Percentiles rank a stretch among this genome's conserved stretches.
phyloP scores from a whole-genome alignment of 2,797 vertebrate species.

The Cygnus olor region DNA sequence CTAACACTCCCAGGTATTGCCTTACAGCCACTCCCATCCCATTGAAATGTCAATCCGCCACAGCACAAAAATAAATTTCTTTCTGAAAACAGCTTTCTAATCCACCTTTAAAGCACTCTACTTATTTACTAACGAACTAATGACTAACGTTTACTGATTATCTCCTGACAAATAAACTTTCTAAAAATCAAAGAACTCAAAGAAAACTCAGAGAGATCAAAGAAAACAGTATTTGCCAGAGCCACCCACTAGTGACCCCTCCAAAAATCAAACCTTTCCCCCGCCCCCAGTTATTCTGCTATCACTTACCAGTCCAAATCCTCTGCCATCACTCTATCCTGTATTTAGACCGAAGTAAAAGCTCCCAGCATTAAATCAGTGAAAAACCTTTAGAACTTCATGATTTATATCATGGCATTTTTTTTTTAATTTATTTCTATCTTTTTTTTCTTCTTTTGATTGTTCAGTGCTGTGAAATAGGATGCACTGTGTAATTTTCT shows the following conservation, averaged over 20 bases:
- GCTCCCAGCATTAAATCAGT: neutral
- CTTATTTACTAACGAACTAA: neutral
- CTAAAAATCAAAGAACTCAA: neutral
- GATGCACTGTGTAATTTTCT: neutral
- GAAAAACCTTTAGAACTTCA: neutral
- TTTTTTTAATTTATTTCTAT: neutral
- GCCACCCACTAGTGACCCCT: neutral
- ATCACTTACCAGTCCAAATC: neutral
- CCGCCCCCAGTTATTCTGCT: neutral
- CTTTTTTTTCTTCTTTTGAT: neutral
- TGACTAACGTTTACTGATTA: neutral
- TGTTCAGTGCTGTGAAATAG: neutral
- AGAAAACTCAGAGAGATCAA: neutral
- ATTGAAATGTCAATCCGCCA: conserved; percentile 56
- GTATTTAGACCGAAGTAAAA: neutral
- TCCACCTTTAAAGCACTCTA: neutral
- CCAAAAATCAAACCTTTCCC: neutral
- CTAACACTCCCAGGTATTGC: conserved; percentile 43
- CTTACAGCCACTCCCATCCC: conserved; percentile 65
- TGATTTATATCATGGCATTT: neutral
- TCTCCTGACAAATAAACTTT: neutral
- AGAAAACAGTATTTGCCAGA: neutral
- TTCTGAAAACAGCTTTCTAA: conserved; percentile 35
- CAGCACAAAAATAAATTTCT: conserved; percentile 32
- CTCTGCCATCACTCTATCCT: neutral